A percentile compares a stretch with the other conserved stretches of the same genome.
Conservation (phyloP, 2,113 vertebrate species). For the Natator depressus region DNA sequence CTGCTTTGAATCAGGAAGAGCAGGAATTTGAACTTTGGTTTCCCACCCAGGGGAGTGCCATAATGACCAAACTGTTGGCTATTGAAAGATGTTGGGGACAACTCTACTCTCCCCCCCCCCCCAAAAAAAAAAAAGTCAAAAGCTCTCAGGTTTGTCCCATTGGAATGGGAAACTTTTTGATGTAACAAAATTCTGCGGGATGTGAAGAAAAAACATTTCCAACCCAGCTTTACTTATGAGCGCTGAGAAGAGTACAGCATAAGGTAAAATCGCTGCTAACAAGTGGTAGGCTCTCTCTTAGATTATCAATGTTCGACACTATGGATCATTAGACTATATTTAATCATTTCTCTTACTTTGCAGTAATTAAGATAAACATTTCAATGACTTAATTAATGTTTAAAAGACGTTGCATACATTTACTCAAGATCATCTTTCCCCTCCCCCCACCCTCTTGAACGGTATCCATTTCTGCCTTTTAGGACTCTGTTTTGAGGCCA, state of each 20-base stretch:
- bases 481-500: background rate
- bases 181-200: background rate
- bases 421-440: background rate
- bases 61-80: background rate
- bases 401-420: background rate
- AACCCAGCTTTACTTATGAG: too few species aligned
- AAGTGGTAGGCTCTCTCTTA: background rate
- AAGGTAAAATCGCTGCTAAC: background rate
- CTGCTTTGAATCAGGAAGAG: background rate
- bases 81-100: too few species aligned
- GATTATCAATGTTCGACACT: background rate
- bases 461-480: background rate
- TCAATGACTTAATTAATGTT: background rate
- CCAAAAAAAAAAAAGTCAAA: background rate
- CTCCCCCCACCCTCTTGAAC: background rate
- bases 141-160: background rate
- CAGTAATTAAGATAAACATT: background rate
- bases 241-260: rapidly evolving
- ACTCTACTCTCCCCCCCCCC: too few species aligned
- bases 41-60: background rate
- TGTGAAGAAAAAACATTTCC: too few species aligned
- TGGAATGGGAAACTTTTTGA: background rate
- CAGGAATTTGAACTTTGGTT: background rate
- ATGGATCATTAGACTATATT: background rate
- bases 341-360: background rate